A percentile compares a stretch with the other conserved stretches of the same genome.
Evolutionary conservation across 2,113 vertebrate species (phyloP).

Genomic region (Chelonoidis abingdonii): DNA sequence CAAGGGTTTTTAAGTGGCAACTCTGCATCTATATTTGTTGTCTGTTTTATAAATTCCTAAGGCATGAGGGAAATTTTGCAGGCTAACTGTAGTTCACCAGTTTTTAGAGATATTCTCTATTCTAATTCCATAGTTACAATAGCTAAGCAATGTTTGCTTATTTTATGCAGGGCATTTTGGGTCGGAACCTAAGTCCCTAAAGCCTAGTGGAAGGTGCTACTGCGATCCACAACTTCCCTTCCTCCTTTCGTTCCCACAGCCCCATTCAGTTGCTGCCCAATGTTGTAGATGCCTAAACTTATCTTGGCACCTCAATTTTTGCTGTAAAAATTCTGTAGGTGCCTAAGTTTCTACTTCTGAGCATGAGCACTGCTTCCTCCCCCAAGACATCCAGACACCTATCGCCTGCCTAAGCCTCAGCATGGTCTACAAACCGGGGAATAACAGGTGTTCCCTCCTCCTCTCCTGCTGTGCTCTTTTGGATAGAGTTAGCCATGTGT

Average conservation of each 20-base stretch:
- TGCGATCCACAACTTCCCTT: neutral
- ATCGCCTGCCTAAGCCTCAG: neutral
- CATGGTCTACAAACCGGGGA: neutral
- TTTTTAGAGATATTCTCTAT: neutral
- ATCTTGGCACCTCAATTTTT: neutral
- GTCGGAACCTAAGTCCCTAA: neutral
- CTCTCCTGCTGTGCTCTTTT: neutral
- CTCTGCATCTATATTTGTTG: neutral
- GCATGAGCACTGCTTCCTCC: neutral
- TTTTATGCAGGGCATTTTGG: neutral
- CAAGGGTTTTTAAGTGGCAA: neutral
- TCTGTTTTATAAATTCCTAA: neutral
- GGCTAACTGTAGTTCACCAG: neutral
- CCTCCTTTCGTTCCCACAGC: too few relatives aligned
- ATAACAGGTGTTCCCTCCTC: neutral
- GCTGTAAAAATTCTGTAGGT: neutral
- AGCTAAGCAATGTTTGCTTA: neutral
- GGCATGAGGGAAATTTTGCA: neutral
- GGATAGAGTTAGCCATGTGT: neutral
- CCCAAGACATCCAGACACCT: neutral
- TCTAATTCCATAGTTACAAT: neutral
- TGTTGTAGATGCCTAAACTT: neutral
- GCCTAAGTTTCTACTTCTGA: neutral
- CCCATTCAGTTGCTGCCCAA: neutral
- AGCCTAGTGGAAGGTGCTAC: neutral